These are phyloP conservation scores for Gymnothorax javanicus DNA, from an alignment of 2,797 vertebrate species.

Conservation along the genomic window DNA sequence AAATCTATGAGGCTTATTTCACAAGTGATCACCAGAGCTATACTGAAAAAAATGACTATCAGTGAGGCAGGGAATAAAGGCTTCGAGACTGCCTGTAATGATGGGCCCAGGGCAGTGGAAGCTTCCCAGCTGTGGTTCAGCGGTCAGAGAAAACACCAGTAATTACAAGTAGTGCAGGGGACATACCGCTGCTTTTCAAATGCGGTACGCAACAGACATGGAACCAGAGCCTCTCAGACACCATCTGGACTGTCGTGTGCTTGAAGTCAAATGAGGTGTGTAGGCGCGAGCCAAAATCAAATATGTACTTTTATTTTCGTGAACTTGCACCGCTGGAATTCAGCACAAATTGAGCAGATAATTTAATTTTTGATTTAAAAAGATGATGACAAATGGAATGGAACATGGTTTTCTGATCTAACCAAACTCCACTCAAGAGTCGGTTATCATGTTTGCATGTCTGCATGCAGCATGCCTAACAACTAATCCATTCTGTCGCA, in stretches of 20 bases:
- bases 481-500: not conserved
- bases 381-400: not conserved
- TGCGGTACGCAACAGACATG: conserved; percentile 1
- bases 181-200: conserved; percentile 27
- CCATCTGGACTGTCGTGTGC: not conserved
- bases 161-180: conserved; percentile 58
- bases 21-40: not conserved
- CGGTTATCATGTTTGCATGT: not conserved
- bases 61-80: conserved; percentile 63
- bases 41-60: conserved; percentile 1
- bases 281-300: not conserved
- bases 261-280: conserved; percentile 4
- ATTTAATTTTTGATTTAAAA: not conserved
- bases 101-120: conserved; percentile 53
- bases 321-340: not conserved
- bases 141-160: conserved; percentile 47
- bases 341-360: not conserved
- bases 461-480: not conserved
- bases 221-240: not conserved
- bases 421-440: not conserved
- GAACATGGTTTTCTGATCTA: not conserved
- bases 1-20: conserved; percentile 9
- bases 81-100: conserved; percentile 66
- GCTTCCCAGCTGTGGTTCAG: conserved; percentile 63
- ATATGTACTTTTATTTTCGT: not conserved